These are phyloP conservation scores for Omphaloscelis lunosa DNA, from an alignment of 2,888 invertebrate species.

Conservation along the genomic window DNA sequence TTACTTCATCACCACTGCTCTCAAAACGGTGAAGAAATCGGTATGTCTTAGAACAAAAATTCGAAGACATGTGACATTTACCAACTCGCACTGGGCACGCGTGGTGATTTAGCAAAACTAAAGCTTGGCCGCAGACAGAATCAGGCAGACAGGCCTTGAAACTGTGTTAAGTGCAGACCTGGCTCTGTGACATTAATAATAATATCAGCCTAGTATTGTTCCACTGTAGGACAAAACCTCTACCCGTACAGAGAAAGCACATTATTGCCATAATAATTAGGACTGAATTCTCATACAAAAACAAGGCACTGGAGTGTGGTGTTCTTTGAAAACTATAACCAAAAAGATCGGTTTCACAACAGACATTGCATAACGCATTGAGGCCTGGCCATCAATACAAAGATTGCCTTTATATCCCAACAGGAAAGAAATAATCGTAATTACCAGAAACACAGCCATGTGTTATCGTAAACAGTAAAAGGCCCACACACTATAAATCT, in stretches of 20 bases:
- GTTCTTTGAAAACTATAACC: background rate
- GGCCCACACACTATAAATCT: slow-evolving; percentile 60
- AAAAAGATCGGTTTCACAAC: slow-evolving; percentile 15
- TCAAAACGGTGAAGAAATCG: too few relatives aligned
- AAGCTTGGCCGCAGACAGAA: background rate
- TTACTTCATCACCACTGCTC: too few relatives aligned
- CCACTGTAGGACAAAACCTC: background rate
- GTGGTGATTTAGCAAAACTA: background rate
- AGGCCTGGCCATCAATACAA: slow-evolving; percentile 28
- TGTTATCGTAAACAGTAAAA: slow-evolving; percentile 50
- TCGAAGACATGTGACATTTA: too few relatives aligned
- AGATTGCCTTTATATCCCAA: slow-evolving; percentile 25
- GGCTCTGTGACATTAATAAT: background rate
- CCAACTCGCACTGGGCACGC: too few relatives aligned
- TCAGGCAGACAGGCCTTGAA: too few relatives aligned
- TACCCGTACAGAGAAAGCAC: background rate
- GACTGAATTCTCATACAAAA: too few relatives aligned
- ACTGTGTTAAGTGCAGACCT: background rate
- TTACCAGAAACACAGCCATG: slow-evolving; percentile 36
- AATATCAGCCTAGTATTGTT: background rate
- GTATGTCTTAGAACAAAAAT: too few relatives aligned
- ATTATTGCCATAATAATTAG: background rate
- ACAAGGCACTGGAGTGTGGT: background rate
- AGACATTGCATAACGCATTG: slow-evolving; percentile 18
- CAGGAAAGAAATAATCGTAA: slow-evolving; percentile 23